Evolutionary conservation across 2,888 invertebrate genomes (phyloP).

Genomic region (Patella depressa): DNA sequence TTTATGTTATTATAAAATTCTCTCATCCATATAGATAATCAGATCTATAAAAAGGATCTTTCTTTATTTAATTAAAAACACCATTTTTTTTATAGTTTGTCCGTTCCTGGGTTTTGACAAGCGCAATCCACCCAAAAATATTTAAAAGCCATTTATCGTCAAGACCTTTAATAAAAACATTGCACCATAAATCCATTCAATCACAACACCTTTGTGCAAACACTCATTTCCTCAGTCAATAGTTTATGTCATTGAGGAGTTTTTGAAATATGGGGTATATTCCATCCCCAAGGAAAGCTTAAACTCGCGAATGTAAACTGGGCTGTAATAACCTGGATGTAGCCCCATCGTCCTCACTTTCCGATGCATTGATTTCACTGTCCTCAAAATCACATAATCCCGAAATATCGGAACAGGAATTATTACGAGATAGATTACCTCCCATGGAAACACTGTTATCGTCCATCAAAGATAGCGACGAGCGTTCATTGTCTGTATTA

Average conservation of each 20-base stretch:
- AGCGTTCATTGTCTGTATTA: conserved; percentile 79
- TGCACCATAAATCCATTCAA: background rate
- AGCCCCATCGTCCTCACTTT: conserved; percentile 62
- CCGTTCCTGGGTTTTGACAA: too few species aligned
- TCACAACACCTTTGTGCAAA: background rate
- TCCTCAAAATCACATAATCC: conserved; percentile 91
- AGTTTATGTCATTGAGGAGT: too few species aligned
- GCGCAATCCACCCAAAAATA: too few species aligned
- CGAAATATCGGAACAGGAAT: conserved; percentile 88
- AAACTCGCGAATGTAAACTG: conserved; percentile 35
- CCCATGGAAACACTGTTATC: conserved; percentile 80
- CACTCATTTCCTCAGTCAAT: too few species aligned
- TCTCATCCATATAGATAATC: too few species aligned
- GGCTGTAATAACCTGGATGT: conserved; percentile 41
- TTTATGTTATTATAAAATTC: too few species aligned
- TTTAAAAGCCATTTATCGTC: too few species aligned
- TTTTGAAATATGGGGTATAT: too few species aligned
- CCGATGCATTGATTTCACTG: conserved; percentile 69
- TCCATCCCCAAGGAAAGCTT: background rate
- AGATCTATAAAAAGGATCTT: too few species aligned
- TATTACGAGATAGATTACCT: conserved; percentile 74
- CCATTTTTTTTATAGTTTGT: too few species aligned
- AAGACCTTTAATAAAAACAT: too few species aligned
- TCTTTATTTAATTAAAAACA: too few species aligned
- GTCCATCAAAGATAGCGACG: conserved; percentile 72